Evolutionary conservation across 2,888 invertebrate genomes (phyloP), one percentile per base, ranked within the genome.

Genomic region (Protodeltote pygarga): DNA sequence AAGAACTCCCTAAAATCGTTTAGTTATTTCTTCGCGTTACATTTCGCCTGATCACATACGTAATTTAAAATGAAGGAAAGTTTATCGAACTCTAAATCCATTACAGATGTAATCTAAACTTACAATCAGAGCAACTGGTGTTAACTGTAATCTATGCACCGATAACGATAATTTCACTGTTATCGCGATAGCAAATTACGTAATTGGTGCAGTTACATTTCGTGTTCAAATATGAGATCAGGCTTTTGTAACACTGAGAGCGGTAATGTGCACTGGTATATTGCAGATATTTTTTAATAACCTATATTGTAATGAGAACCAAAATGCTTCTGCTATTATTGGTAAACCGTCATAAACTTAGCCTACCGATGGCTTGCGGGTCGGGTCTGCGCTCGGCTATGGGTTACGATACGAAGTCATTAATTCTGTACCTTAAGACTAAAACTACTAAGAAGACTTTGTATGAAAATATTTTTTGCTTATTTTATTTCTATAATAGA

Each of bases 81-180:
- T 47, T 17, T 39, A 33, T 29, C 16, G 17, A 25, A 39, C 35
- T 41, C 38, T 47, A 40, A 33, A 40, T 21, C 32, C 29, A 45
- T 31, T 45, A 38, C 45, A 38, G 17, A 46, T 28, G 53, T 39
- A 51, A 52, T 55, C 49, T 54, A 63, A 59, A 45, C 29, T 9
- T 29, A 50, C 35, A 54, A 52, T 58, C 53, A 44, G 47, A 49
- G 57, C 66, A 67, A 68, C 65, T 63, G 55, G 66, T 68, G 54
- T 65, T 62, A 62, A 50, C 65, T 59, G 38, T 49, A 58, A 51
- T 47, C 53, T 45, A 52, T 62, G 42, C 44, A 46, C 45, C 55
- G 50, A 68, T 68, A 68, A 65, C 63, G 60, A 61, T 65, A 63
- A 63, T 62, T 61, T 54, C 34, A 55, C 37, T 50, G 53, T 53